Base-by-base conservation (phyloP, 2,797 vertebrate genomes). In the Apogon talboti region DNA sequence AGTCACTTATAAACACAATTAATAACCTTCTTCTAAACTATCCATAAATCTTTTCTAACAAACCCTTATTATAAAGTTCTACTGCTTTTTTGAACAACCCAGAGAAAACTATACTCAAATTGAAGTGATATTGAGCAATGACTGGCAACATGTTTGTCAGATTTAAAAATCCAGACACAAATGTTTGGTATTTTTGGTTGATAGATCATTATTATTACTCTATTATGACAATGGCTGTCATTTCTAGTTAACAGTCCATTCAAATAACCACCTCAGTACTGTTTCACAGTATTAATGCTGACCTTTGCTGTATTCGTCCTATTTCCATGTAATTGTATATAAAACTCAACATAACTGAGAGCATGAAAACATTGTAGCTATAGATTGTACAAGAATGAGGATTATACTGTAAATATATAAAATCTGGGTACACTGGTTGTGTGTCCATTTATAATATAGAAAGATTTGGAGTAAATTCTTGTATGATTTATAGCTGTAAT, bases 371-470 rank as follows among this genome's bases (percentile, higher is more conserved):
- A 1, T 21, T 6, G 24, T 53, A 12, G 55, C 48, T 13, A 71
- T 9, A 35, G 33, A 35, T 35, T 19, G 11, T 30, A 50, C 35
- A 16, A 16, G 18, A 18, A 76, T 33, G 15, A 12, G 15, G 15
- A 47, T 51, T 28, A 38, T 15, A 18, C 40, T 8, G 10, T 46
- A 71, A 42, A 50, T 13, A 50, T 13, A 19, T 45, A 21, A 45
- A 47, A 19, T 52, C 15, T 15, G 11, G 1, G 14, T 51, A 12
- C 55, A 60, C 67, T 67, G 68, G 33, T 11, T 37, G 35, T 24
- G 10, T 51, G 38, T 50, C 8, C 21, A 47, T 74, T 44, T 62
- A 38, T 42, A 64, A 71, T 55, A 15, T 54, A n/a, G 11, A 53
- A 48, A 1, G 45, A 59, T 65, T 35, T 47, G 37, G 16, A 41